phyloP scores from a whole-genome alignment of 1,140 invertebrate species.

The Papilio machaon region DNA sequence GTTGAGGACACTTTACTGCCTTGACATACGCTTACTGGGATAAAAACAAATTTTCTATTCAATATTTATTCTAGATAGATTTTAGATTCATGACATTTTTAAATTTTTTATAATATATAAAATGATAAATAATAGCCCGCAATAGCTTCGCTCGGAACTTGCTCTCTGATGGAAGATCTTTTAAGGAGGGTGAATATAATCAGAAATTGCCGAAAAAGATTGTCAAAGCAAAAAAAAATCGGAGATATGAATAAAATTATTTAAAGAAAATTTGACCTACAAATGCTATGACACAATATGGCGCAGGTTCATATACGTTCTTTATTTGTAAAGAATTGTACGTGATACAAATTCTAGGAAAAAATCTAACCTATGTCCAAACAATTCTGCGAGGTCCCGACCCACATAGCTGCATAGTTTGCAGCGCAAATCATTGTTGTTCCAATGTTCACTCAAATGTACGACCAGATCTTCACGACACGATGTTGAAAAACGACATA shows the following conservation, averaged over 20 bases:
- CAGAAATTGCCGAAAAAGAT: no score
- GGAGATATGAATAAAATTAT: no score
- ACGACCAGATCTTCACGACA: constrained; percentile 41
- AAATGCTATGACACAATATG: no score
- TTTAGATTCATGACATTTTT: not conserved
- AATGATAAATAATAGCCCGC: no score
- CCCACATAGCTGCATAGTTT: constrained; percentile 56
- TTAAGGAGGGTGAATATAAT: no score
- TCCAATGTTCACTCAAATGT: constrained; percentile 58
- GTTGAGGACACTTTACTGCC: not conserved
- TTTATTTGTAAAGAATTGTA: no score
- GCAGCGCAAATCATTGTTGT: constrained; percentile 55
- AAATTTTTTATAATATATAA: no score
- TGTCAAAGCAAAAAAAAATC: no score
- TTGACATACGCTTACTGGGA: not conserved
- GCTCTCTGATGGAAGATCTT: no score
- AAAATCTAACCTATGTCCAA: constrained; percentile 59
- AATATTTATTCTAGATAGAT: not conserved
- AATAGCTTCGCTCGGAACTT: no score
- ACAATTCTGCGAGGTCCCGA: constrained; percentile 57
- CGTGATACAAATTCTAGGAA: not conserved
- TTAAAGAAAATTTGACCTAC: no score
- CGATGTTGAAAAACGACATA: constrained; percentile 51
- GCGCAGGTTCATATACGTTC: no score
- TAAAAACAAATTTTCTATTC: constrained; percentile 30